These are phyloP conservation scores for Heliconius congener DNA, from an alignment of 1,140 invertebrate genomes.

Conservation along the genomic window DNA sequence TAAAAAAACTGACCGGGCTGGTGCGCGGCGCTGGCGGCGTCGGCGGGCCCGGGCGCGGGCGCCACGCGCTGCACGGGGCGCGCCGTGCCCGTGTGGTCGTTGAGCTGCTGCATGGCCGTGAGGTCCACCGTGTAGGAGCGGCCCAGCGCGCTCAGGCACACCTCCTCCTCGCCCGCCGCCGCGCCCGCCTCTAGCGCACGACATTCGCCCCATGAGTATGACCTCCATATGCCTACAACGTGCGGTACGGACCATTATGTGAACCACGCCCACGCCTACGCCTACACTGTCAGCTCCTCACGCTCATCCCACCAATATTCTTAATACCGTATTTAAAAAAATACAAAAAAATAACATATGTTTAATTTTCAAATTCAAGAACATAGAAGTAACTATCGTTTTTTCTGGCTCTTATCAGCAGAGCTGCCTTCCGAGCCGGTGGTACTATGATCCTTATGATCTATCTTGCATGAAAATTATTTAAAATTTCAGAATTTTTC, in stretches of 20 bases:
- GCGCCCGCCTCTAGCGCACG: slow-evolving; percentile 92
- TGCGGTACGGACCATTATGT: slow-evolving; percentile 17
- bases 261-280: background rate
- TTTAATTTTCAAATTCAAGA: too few relatives aligned
- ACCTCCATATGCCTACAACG: slow-evolving; percentile 82
- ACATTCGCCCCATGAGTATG: slow-evolving; percentile 85
- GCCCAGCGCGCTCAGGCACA: slow-evolving; percentile 94
- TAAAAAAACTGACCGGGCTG: slow-evolving; percentile 35
- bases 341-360: background rate
- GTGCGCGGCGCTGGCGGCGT: slow-evolving; percentile 42
- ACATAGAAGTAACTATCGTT: too few relatives aligned
- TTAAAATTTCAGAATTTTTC: background rate
- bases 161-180: slow-evolving; percentile 96
- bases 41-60: slow-evolving; percentile 52
- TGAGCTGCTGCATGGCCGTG: slow-evolving; percentile 98
- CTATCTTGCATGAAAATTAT: too few relatives aligned
- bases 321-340: background rate
- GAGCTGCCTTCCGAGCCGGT: background rate
- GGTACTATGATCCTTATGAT: too few relatives aligned
- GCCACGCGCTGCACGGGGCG: slow-evolving; percentile 90
- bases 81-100: slow-evolving; percentile 97
- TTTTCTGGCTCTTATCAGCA: background rate
- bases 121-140: slow-evolving; percentile 98
- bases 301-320: background rate
- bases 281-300: background rate